Base-by-base conservation (phyloP, 37 sponge, comb jelly and placozoan species). In the Eunapius fragilis region DNA sequence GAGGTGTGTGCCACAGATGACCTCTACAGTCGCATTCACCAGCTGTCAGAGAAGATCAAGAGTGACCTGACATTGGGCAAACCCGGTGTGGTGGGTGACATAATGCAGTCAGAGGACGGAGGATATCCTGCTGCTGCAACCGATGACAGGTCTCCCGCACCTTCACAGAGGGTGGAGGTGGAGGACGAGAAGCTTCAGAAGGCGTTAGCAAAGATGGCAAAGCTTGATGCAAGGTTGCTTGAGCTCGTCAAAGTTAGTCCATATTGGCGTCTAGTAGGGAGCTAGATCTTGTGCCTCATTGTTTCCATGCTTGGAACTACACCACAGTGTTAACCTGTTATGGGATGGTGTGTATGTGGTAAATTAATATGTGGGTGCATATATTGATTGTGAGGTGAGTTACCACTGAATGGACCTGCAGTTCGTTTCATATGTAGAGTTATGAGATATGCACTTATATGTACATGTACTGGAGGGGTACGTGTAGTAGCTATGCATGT, bases 191-290 rank as follows among this genome's bases (percentile, higher is more conserved):
- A 49, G 69, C 5, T 81, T 41, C 38, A 85, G 71, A 90, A 41
- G 45, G 90, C 90, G 0, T 23, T 85, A 27, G 71, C 81, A 50
- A 90, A 90, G 47, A 90, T 90, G 90, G 70, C 25, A 24, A 80
- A 74, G 31, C 37, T 90, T 28, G 90, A 90, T 72, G 49, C 69
- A 58, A 85, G 79, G 81, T 67, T 90, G 24, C 77, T 77, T 32
- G 77, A 81, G 23, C 28, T 90, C 9, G 47, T 17, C 48, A 87
- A 80, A 71, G 87, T 87, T 73, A 69, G 37, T 25, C 24, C 2
- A 75, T 0, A 72, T 3, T 32, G 25, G 26, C 23, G 36, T 27
- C 75, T 10, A 25, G 25, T 7, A n/a, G n/a, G n/a, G n/a, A n/a
- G n/a, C n/a, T n/a, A n/a, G n/a, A n/a, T n/a, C n/a, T n/a, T n/a